These are phyloP conservation scores for Atractosteus spatula DNA, from an alignment of 2,113 vertebrate genomes.

Conservation along the genomic window DNA sequence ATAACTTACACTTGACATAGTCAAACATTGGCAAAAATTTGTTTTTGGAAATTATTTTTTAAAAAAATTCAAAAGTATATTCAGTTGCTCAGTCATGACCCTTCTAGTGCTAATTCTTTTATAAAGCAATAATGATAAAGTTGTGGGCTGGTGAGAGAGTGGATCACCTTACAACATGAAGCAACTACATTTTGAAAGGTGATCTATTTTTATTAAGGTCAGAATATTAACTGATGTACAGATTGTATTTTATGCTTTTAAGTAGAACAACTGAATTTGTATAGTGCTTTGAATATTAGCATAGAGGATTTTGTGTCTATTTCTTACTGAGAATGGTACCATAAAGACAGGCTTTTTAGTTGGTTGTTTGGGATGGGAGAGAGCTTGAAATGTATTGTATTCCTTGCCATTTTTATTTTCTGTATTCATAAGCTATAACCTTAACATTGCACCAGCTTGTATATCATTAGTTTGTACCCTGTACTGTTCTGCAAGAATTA, in stretches of 20 bases:
- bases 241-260: constrained; percentile 86
- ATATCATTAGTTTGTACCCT: constrained; percentile 3
- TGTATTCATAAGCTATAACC: neutral
- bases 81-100: constrained; percentile 37
- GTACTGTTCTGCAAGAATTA: neutral
- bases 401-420: constrained; percentile 32
- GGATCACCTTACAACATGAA: constrained; percentile 68
- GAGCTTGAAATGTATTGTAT: constrained; percentile 33
- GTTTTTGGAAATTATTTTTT: neutral
- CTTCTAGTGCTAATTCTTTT: constrained; percentile 39
- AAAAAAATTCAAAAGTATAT: constrained; percentile 24
- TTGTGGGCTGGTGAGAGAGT: constrained; percentile 47
- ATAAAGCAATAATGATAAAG: constrained; percentile 80
- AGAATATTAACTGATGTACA: constrained; percentile 68
- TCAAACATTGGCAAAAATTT: constrained; percentile 32
- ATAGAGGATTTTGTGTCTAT: constrained; percentile 55
- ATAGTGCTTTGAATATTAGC: constrained; percentile 75
- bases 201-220: constrained; percentile 60
- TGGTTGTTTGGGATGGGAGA: constrained; percentile 16
- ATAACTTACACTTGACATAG: constrained; percentile 63
- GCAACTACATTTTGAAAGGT: constrained; percentile 54
- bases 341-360: constrained; percentile 18
- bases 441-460: constrained; percentile 4
- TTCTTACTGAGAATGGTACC: constrained; percentile 47
- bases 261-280: constrained; percentile 72